Percentiles rank a stretch among this genome's conserved stretches.
Evolutionary conservation across 2,797 vertebrate genomes (phyloP).

Genomic region (Galago senegalensis): DNA sequence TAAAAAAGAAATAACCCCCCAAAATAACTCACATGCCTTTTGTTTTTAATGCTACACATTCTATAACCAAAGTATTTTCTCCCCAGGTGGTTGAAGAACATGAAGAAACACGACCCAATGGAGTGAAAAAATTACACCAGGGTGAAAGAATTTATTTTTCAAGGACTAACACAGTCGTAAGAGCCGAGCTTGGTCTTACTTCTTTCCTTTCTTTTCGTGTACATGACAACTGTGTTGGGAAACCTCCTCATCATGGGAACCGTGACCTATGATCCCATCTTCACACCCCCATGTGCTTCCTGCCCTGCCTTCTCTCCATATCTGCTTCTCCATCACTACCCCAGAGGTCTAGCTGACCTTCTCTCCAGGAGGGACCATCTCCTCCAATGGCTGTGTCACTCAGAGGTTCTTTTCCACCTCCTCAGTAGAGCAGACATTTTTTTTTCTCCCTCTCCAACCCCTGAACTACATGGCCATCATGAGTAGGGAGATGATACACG

Average conservation of each 20-base stretch:
- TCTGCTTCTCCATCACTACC: slow-evolving; percentile 78
- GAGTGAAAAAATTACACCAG: slow-evolving; percentile 49
- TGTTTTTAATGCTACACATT: not conserved
- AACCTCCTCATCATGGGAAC: slow-evolving; percentile 76
- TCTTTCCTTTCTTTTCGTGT: slow-evolving; percentile 31
- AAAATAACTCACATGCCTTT: not conserved
- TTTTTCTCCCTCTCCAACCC: slow-evolving; percentile 77
- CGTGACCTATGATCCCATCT: slow-evolving; percentile 56
- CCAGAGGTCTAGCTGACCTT: slow-evolving; percentile 77
- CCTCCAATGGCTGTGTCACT: slow-evolving; percentile 50
- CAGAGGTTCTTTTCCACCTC: slow-evolving; percentile 84
- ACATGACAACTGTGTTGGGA: slow-evolving; percentile 64
- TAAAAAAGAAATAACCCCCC: not conserved
- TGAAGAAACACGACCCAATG: slow-evolving; percentile 18
- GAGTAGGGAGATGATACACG: slow-evolving; percentile 46
- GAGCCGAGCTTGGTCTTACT: slow-evolving; percentile 55
- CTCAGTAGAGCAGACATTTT: slow-evolving; percentile 79
- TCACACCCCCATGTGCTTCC: slow-evolving; percentile 82
- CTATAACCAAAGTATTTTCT: not conserved
- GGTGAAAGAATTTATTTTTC: slow-evolving; percentile 68
- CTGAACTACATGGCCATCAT: slow-evolving; percentile 48
- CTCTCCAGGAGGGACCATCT: slow-evolving; percentile 70
- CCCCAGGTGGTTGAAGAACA: not conserved
- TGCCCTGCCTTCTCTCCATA: slow-evolving; percentile 73
- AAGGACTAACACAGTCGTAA: slow-evolving; percentile 53